Evolutionary conservation across 2,113 vertebrate genomes (phyloP), one percentile per base, ranked within the genome.

Genomic region (Malurus melanocephalus): DNA sequence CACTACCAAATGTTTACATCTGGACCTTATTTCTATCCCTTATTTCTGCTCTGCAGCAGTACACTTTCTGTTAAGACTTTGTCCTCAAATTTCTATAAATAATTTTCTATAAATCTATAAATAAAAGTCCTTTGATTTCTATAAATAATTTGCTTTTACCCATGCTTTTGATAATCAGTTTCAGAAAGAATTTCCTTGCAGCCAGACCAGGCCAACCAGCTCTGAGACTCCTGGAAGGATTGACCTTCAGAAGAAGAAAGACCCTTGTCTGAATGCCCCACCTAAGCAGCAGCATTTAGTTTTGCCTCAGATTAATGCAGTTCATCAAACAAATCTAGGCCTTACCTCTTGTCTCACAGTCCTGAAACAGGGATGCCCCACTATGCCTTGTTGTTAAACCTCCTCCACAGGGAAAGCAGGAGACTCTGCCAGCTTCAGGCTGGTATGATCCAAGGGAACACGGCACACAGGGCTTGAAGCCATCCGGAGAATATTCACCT

Each of bases 291-390:
- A 77, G 49, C 62, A 38, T 30, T n/a, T 56, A 26, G 38, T 87
- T 86, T 22, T 60, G 27, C 83, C 75, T 45, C 1, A 0, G 14
- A 78, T 32, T 13, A 74, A 10, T 0, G 11, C 48, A 49, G 16
- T 10, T 57, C 19, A 42, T 18, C 32, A 24, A 12, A 38, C 10
- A 42, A 14, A 55, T 20, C 51, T 33, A 13, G 32, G 64, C 53
- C 95, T 96, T 92, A 99, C 99, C 99, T 98, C 98, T 99, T 59
- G 98, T 99, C 95, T 99, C 99, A 69, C 99, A 99, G 94, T 99
- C 98, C 95, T 98, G 99, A 78, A 99, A 99, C 38, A 98, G 96
- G 46, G 98, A 95, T 14, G 99, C 97, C 49, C 97, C 94, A 0
- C 66, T 96, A 28, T 97, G 96, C 87, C 98, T 98, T 48, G 99